Conservation (phyloP, 1,140 invertebrate species). For the Ostrea edulis region DNA sequence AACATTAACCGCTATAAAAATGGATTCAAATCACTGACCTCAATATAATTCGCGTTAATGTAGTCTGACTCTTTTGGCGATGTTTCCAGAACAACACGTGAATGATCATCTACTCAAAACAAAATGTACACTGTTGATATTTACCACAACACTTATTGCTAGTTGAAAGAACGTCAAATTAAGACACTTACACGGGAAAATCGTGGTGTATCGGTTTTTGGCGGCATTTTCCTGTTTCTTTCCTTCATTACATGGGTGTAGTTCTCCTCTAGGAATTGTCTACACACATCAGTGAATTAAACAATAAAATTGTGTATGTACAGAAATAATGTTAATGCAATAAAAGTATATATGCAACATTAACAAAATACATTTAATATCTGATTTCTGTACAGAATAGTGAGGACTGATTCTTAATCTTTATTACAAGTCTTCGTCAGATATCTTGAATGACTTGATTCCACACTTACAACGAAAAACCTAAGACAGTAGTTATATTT, state of each 20-base stretch:
- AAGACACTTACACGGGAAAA: background rate
- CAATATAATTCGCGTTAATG: conserved; percentile 13
- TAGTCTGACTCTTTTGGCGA: background rate
- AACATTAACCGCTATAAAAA: background rate
- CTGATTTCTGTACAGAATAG: no score
- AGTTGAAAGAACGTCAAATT: background rate
- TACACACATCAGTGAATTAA: background rate
- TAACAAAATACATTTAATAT: no score
- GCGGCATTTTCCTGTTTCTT: background rate
- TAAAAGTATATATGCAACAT: no score
- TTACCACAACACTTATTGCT: background rate
- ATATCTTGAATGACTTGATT: no score
- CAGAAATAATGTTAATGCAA: background rate
- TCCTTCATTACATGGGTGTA: background rate
- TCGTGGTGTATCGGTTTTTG: background rate
- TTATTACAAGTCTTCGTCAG: no score
- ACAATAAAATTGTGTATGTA: background rate
- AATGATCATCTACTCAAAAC: background rate
- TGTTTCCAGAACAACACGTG: background rate
- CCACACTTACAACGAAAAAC: no score
- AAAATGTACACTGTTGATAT: background rate
- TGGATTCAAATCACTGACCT: background rate
- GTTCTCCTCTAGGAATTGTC: background rate
- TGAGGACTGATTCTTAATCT: no score
- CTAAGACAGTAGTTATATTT: no score